A percentile compares a stretch with the other conserved stretches of the same genome.
Conservation (phyloP, 2,888 invertebrate genomes). For the Amiota minor region DNA sequence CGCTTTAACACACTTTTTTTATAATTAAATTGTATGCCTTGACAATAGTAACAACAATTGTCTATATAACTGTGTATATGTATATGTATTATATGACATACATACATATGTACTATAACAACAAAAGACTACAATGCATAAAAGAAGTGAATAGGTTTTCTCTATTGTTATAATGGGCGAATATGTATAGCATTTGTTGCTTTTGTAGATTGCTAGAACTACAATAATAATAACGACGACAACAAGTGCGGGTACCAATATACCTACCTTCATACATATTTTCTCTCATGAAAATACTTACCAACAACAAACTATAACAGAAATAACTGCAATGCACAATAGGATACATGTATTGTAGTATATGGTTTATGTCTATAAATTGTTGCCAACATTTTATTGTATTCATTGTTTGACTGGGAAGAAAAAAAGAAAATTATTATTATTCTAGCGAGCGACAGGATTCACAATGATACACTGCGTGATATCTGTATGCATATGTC, state of each 20-base stretch:
- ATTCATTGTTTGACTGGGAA: constrained; percentile 10
- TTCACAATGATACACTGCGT: constrained; percentile 20
- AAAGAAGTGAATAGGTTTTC: constrained; percentile 7
- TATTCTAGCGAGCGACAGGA: neutral
- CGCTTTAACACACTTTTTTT: neutral
- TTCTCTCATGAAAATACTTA: neutral
- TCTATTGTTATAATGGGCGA: constrained; percentile 10
- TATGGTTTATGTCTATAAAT: constrained; percentile 55
- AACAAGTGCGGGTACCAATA: neutral
- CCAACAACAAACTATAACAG: neutral
- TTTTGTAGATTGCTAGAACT: constrained; percentile 4
- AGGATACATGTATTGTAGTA: no score
- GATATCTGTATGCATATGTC: constrained; percentile 46
- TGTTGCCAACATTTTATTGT: neutral
- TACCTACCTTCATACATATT: neutral
- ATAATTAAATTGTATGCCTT: constrained; percentile 7
- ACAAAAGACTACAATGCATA: neutral
- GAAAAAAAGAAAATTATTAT: neutral
- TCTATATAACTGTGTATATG: no score
- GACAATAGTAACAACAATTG: no score
- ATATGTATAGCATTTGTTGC: neutral
- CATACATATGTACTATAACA: neutral
- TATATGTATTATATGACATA: no score
- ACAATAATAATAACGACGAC: neutral
- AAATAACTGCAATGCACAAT: constrained; percentile 40